phyloP scores from a whole-genome alignment of 1,140 invertebrate genomes.

The Polypedilum vanderplanki region DNA sequence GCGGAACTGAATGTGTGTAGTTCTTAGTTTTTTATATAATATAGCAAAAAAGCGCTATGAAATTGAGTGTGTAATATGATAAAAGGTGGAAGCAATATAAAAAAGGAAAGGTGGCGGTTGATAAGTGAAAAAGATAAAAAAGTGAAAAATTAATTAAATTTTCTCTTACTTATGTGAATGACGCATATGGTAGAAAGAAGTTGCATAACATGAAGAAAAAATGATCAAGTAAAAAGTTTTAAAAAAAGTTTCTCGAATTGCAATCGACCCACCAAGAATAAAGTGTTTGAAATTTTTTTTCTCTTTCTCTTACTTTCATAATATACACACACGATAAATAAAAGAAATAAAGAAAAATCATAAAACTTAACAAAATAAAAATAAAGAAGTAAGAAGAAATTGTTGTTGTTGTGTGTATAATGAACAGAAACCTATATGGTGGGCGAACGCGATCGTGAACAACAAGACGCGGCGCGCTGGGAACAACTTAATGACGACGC shows the following conservation, averaged over 20 bases:
- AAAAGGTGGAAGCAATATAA: slow-evolving; percentile 15
- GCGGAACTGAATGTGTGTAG: background rate
- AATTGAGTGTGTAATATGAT: slow-evolving; percentile 14
- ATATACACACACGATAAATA: too few species aligned
- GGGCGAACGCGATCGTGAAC: slow-evolving; percentile 55
- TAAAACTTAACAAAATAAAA: slow-evolving; percentile 39
- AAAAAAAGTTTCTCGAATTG: slow-evolving; percentile 35
- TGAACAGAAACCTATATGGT: slow-evolving; percentile 44
- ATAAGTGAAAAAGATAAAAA: slow-evolving; percentile 18
- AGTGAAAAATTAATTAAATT: background rate
- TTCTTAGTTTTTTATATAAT: background rate
- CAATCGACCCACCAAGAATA: slow-evolving; percentile 34
- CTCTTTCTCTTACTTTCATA: too few species aligned
- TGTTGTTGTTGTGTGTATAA: background rate
- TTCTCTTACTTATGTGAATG: background rate
- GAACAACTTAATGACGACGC: slow-evolving; percentile 47
- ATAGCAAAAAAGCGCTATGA: background rate
- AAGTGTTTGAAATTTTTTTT: slow-evolving; percentile 39
- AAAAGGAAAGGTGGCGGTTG: background rate
- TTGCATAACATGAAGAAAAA: slow-evolving; percentile 20
- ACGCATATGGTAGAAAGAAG: background rate
- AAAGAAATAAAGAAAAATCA: slow-evolving; percentile 33
- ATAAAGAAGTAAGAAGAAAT: slow-evolving; percentile 36
- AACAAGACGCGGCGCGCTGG: slow-evolving; percentile 59
- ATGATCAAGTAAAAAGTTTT: slow-evolving; percentile 25